phyloP scores from a whole-genome alignment of 1,140 invertebrate genomes.

The Leguminivora glycinivorella region DNA sequence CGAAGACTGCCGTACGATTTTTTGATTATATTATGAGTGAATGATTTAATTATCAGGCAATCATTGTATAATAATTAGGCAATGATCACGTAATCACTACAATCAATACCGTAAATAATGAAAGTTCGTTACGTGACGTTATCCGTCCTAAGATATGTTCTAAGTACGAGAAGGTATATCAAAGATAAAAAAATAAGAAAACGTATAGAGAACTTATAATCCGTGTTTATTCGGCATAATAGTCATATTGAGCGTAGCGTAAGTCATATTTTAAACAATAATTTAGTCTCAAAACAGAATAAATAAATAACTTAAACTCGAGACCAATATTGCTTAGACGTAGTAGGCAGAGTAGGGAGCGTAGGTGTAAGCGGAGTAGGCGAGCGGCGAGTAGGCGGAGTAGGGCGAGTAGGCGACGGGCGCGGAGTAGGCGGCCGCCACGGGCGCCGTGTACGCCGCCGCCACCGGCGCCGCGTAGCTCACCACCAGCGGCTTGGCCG shows the following conservation, averaged over 20 bases:
- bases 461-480: slow-evolving; percentile 61
- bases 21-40: no score
- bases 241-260: not conserved
- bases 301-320: slow-evolving; percentile 26
- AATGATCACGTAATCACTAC: no score
- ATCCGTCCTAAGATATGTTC: no score
- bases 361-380: slow-evolving; percentile 67
- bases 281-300: slow-evolving; percentile 3
- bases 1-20: no score
- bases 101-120: no score
- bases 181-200: not conserved
- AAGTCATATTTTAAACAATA: not conserved
- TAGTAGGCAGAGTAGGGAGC: slow-evolving; percentile 67
- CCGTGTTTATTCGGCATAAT: slow-evolving; percentile 6
- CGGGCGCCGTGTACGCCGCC: slow-evolving; percentile 60
- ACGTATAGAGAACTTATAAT: not conserved
- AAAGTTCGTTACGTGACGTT: no score
- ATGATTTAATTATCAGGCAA: no score
- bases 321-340: slow-evolving; percentile 41
- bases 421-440: slow-evolving; percentile 64
- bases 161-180: not conserved
- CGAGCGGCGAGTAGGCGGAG: slow-evolving; percentile 71
- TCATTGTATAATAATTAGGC: no score
- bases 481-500: slow-evolving; percentile 74
- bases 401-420: slow-evolving; percentile 72